phyloP scores from a whole-genome alignment of 2,113 vertebrate genomes.

The Cyprinodon tularosa region DNA sequence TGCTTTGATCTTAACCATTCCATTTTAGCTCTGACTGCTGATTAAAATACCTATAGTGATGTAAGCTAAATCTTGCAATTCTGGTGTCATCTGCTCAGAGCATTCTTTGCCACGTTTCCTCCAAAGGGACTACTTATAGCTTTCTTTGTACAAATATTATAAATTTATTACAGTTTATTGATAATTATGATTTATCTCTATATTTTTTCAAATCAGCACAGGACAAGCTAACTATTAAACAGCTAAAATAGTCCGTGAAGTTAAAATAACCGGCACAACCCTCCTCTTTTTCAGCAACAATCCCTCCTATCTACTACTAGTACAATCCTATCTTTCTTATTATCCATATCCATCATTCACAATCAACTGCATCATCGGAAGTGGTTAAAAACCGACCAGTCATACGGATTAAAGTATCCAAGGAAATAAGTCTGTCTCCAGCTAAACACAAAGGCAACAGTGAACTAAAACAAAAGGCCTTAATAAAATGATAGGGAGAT shows the following conservation, averaged over 20 bases:
- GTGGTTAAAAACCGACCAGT: not conserved
- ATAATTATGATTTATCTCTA: not conserved
- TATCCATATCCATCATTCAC: not conserved
- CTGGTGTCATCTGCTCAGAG: no score
- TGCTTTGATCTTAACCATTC: no score
- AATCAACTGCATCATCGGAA: not conserved
- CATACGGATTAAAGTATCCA: not conserved
- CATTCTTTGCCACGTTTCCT: no score
- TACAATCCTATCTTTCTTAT: not conserved
- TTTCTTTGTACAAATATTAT: no score
- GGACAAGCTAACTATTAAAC: not conserved
- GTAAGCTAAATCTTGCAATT: no score
- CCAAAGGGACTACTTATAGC: no score
- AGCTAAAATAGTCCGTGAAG: not conserved
- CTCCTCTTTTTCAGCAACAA: not conserved
- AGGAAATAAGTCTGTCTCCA: conserved; percentile 48
- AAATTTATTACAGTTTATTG: no score
- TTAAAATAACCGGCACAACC: not conserved
- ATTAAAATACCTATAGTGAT: no score
- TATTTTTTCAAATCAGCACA: not conserved
- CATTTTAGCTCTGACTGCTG: no score
- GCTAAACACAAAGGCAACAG: conserved; percentile 49
- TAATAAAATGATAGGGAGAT: conserved; percentile 40
- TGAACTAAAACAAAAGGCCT: conserved; percentile 56
- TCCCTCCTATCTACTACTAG: not conserved